phyloP scores from a whole-genome alignment of 1,140 invertebrate genomes.

The Homarus americanus region DNA sequence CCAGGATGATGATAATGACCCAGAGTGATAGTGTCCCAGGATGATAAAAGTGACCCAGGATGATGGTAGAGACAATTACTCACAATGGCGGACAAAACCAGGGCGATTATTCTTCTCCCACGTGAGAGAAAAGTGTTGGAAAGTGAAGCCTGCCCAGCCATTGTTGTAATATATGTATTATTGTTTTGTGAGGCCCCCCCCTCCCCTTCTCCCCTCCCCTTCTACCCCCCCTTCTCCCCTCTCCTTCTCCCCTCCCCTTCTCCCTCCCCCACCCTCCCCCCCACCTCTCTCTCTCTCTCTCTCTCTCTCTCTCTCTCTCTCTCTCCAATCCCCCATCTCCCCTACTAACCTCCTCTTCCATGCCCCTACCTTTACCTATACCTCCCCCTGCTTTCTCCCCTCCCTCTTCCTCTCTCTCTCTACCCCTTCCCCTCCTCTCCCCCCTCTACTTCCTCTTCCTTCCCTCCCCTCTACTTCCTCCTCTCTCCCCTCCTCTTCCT shows the following conservation, averaged over 20 bases:
- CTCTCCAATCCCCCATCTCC: neutral
- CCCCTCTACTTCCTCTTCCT: neutral
- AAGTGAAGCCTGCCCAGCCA: no score
- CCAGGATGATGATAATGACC: no score
- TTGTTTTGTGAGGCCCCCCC: no score
- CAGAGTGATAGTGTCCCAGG: no score
- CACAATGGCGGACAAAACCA: no score
- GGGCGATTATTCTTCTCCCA: no score
- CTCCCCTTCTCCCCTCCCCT: no score
- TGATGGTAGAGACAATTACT: no score
- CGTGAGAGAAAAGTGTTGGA: no score
- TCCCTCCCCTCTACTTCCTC: neutral
- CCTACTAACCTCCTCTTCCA: neutral
- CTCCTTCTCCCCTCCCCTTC: neutral
- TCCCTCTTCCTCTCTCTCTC: neutral
- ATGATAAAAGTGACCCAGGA: no score
- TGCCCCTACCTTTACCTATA: neutral
- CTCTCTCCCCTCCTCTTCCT: neutral
- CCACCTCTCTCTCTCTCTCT: neutral
- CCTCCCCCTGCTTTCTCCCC: neutral
- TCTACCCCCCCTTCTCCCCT: no score
- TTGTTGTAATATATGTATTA: no score
- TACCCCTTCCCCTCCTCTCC: neutral
- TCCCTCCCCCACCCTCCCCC: neutral
- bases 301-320: neutral